phyloP scores from a whole-genome alignment of 2,113 vertebrate genomes.

The Larimichthys crocea region DNA sequence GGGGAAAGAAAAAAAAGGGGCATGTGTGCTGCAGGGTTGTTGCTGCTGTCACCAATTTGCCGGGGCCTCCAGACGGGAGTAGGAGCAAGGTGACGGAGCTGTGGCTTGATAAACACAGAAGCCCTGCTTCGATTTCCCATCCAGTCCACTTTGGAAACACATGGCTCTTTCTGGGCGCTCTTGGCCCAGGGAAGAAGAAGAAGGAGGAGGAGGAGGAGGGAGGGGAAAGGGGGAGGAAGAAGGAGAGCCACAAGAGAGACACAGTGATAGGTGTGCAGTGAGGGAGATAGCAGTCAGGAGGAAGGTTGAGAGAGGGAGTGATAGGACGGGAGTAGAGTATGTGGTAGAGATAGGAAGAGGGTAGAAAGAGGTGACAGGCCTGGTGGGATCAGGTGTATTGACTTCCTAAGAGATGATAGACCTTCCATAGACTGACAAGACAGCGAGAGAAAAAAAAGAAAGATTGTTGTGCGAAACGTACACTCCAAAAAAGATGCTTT shows the following conservation, averaged over 20 bases:
- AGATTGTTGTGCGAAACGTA: slow-evolving; percentile 4
- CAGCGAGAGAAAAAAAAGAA: background rate
- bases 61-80: slow-evolving; percentile 78
- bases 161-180: slow-evolving; percentile 81
- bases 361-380: slow-evolving; percentile 32
- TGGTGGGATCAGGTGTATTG: slow-evolving; percentile 35
- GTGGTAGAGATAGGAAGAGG: slow-evolving; percentile 8
- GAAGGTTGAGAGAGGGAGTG: slow-evolving; percentile 26
- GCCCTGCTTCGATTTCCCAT: slow-evolving; percentile 84
- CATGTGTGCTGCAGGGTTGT: slow-evolving; percentile 74
- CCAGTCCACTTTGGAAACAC: slow-evolving; percentile 87
- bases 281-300: slow-evolving; percentile 46
- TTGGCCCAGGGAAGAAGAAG: slow-evolving; percentile 47
- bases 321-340: slow-evolving; percentile 25
- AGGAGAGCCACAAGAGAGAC: slow-evolving; percentile 52
- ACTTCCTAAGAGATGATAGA: slow-evolving; percentile 25
- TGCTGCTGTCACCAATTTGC: slow-evolving; percentile 83
- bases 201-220: background rate
- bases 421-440: slow-evolving; percentile 8
- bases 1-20: slow-evolving; percentile 38
- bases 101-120: slow-evolving; percentile 89
- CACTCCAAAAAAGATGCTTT: background rate
- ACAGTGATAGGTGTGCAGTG: slow-evolving; percentile 63
- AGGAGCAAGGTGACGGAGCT: slow-evolving; percentile 86
- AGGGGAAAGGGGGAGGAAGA: slow-evolving; percentile 7